phyloP scores from a whole-genome alignment of 2,797 vertebrate species.

The Xerus rutilus region DNA sequence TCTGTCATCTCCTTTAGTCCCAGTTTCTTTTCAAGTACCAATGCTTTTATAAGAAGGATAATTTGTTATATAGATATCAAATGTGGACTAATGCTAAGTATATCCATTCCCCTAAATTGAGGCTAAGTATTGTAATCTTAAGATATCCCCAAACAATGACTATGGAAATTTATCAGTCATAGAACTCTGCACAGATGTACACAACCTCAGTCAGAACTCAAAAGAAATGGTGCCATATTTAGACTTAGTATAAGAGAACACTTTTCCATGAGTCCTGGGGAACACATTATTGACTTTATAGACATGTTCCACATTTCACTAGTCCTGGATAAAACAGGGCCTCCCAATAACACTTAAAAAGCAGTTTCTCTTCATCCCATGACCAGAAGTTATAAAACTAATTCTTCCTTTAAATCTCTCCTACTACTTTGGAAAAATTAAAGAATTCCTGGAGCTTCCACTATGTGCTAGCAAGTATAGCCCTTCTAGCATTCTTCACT shows the following conservation, averaged over 20 bases:
- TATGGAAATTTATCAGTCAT: not conserved
- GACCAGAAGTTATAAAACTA: not conserved
- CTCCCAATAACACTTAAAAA: not conserved
- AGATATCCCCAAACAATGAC: not conserved
- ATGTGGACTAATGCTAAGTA: conserved; percentile 18
- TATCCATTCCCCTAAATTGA: conserved; percentile 13
- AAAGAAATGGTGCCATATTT: not conserved
- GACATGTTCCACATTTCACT: not conserved
- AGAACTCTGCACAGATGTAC: not conserved
- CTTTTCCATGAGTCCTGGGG: not conserved
- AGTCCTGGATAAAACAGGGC: not conserved
- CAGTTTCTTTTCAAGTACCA: conserved; percentile 52
- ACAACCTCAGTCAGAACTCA: not conserved
- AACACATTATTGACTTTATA: not conserved
- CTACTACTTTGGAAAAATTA: not conserved
- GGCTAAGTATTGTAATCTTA: not conserved
- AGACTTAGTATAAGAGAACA: not conserved
- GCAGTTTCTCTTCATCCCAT: not conserved
- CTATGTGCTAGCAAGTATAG: not conserved
- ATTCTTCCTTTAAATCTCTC: not conserved
- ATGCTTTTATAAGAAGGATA: conserved; percentile 38
- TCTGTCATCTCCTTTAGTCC: conserved; percentile 12
- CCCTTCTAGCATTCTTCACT: not conserved
- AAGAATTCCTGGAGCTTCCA: not conserved
- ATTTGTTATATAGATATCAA: conserved; percentile 4